A percentile compares a stretch with the other conserved stretches of the same genome.
phyloP scores from a whole-genome alignment of 30 jellyfish, hydroid and myxozoan genomes.

The Aurelia aurita complex sp. Pacific region DNA sequence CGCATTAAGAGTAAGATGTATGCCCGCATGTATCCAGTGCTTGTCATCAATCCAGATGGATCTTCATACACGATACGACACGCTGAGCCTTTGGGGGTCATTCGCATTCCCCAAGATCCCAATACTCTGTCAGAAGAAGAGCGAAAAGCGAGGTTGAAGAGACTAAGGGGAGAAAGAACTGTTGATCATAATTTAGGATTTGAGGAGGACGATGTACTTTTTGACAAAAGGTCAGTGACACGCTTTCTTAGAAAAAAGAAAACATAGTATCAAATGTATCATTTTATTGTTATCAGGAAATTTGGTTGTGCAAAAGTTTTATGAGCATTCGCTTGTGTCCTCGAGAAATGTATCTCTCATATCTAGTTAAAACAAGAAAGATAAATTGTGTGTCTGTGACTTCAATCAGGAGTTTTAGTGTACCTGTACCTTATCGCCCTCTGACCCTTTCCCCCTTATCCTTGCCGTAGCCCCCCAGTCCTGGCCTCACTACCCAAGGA shows the following conservation, averaged over 20 bases:
- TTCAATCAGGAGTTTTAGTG: too few relatives aligned
- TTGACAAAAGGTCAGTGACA: constrained; percentile 87
- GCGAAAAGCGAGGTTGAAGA: constrained; percentile 59
- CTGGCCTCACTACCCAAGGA: too few relatives aligned
- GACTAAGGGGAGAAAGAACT: constrained; percentile 72
- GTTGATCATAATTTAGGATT: constrained; percentile 48
- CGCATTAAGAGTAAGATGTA: constrained; percentile 74
- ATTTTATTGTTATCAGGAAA: too few relatives aligned
- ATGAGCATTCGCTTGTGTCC: too few relatives aligned
- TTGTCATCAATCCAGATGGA: constrained; percentile 91
- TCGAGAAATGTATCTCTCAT: too few relatives aligned
- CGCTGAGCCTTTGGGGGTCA: constrained; percentile 88
- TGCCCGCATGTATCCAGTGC: constrained; percentile 84
- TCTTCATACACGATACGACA: constrained; percentile 84
- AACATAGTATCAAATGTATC: neutral
- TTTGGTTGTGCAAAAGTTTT: too few relatives aligned
- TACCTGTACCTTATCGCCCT: too few relatives aligned
- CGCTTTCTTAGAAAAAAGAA: constrained; percentile 58
- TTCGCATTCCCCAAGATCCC: constrained; percentile 93
- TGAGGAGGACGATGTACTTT: constrained; percentile 87
- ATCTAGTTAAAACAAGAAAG: too few relatives aligned
- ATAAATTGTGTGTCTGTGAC: too few relatives aligned
- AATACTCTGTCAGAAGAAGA: constrained; percentile 77
- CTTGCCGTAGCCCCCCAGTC: too few relatives aligned
- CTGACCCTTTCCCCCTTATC: too few relatives aligned